These are phyloP conservation scores for Lithobates pipiens DNA, from an alignment of 2,797 vertebrate species.

Conservation along the genomic window DNA sequence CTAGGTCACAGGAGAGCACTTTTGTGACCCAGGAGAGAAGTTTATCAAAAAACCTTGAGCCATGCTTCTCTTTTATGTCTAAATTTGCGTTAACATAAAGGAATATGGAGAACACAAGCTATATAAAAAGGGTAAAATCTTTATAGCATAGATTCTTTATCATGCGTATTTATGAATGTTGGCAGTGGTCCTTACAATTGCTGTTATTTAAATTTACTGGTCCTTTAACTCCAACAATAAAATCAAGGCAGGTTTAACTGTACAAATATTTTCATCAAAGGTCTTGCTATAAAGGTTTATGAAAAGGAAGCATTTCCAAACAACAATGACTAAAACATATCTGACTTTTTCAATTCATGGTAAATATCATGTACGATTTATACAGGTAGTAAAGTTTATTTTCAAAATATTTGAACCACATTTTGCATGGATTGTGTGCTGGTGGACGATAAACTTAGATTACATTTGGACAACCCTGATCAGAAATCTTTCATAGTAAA, in stretches of 20 bases:
- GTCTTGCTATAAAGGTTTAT: constrained; percentile 64
- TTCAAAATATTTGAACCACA: neutral
- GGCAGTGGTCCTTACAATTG: no score
- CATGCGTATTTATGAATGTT: no score
- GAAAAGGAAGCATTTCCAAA: constrained; percentile 62
- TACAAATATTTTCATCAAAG: constrained; percentile 62
- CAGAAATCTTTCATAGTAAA: constrained; percentile 13
- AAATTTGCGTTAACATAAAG: no score
- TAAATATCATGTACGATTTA: constrained; percentile 6
- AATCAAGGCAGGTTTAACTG: constrained; percentile 72
- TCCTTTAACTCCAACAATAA: constrained; percentile 63
- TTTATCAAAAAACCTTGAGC: no score
- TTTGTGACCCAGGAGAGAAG: no score
- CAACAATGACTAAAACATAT: neutral
- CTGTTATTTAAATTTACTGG: neutral
- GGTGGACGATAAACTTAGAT: constrained; percentile 43
- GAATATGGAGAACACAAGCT: no score
- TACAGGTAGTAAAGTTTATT: constrained; percentile 1
- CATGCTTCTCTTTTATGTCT: no score
- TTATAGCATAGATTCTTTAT: no score
- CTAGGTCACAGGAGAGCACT: no score
- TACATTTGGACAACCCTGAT: constrained; percentile 76
- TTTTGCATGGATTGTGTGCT: constrained; percentile 16
- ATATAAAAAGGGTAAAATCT: no score
- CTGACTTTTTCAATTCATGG: neutral